Evolutionary conservation across 2,797 vertebrate genomes (phyloP).

Genomic region (Gymnopithys bicolor): DNA sequence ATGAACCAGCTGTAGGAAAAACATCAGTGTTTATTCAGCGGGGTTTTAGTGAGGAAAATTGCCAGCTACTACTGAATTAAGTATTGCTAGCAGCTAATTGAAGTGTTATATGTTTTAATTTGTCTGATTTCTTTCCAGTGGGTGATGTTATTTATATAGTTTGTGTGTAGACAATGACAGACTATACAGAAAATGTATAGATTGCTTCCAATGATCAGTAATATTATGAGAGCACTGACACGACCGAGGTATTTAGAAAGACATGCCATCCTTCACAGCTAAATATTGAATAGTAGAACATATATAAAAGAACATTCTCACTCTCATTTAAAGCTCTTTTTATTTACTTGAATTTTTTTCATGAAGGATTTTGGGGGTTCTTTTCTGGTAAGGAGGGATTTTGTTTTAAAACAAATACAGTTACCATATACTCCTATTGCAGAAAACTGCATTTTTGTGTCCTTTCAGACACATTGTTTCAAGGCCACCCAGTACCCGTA

Average conservation of each 20-base stretch:
- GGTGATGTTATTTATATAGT: conserved; percentile 61
- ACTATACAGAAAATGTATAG: conserved; percentile 52
- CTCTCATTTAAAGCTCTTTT: conserved; percentile 37
- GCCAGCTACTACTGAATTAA: conserved; percentile 46
- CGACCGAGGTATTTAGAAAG: conserved; percentile 56
- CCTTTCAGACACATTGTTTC: conserved; percentile 67
- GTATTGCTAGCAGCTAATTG: conserved; percentile 41
- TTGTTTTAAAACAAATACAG: conserved; percentile 67
- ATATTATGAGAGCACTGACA: conserved; percentile 42
- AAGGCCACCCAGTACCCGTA: conserved; percentile 60
- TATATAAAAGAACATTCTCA: neutral
- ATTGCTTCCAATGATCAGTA: conserved; percentile 50
- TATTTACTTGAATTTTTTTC: neutral
- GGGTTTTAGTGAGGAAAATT: conserved; percentile 32
- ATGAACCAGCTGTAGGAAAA: neutral
- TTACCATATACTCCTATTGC: conserved; percentile 27
- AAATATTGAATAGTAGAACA: conserved; percentile 7
- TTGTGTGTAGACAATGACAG: conserved; percentile 44
- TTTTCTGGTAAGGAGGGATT: conserved; percentile 20
- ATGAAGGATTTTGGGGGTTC: neutral
- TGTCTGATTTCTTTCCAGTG: conserved; percentile 58
- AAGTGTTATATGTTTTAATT: conserved; percentile 53
- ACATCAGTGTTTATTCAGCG: neutral
- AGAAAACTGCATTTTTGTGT: conserved; percentile 62
- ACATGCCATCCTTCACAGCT: conserved; percentile 36